Conservation (phyloP, 2,888 invertebrate species). For the Drosophila subsilvestris region DNA sequence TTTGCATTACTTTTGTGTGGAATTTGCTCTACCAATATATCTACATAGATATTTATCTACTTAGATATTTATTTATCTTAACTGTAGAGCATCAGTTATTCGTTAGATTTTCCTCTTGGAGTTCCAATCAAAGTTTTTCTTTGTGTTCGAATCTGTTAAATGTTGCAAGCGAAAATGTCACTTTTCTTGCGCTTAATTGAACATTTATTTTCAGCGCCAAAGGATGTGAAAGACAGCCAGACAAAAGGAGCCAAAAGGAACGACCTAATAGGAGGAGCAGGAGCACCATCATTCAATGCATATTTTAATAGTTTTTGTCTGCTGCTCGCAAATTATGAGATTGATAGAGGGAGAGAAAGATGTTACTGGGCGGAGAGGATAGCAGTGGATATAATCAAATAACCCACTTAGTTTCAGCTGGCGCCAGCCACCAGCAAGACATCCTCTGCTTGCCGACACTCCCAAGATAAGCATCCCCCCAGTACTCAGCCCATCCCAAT, state of each 20-base stretch:
- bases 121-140: not conserved
- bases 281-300: conserved; percentile 24
- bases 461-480: not conserved
- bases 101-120: not conserved
- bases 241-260: conserved; percentile 1
- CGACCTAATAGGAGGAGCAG: not conserved
- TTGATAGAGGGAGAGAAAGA: conserved; percentile 13
- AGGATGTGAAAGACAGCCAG: conserved; percentile 17
- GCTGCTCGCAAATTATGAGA: conserved; percentile 25
- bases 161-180: conserved; percentile 60
- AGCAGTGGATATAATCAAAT: conserved; percentile 44
- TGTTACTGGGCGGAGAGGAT: conserved; percentile 6
- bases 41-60: not conserved
- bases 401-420: conserved; percentile 61
- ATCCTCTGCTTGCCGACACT: not conserved
- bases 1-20: not conserved
- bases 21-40: not conserved
- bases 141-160: conserved; percentile 55
- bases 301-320: conserved; percentile 60
- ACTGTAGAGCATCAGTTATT: not conserved
- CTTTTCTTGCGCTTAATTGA: conserved; percentile 62
- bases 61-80: no score
- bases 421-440: conserved; percentile 37
- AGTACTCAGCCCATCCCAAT: not conserved
- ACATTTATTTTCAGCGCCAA: conserved; percentile 45